Percentiles rank a stretch among this genome's conserved stretches.
Evolutionary conservation across 1,140 invertebrate species (phyloP).

Genomic region (Eumeta japonica): DNA sequence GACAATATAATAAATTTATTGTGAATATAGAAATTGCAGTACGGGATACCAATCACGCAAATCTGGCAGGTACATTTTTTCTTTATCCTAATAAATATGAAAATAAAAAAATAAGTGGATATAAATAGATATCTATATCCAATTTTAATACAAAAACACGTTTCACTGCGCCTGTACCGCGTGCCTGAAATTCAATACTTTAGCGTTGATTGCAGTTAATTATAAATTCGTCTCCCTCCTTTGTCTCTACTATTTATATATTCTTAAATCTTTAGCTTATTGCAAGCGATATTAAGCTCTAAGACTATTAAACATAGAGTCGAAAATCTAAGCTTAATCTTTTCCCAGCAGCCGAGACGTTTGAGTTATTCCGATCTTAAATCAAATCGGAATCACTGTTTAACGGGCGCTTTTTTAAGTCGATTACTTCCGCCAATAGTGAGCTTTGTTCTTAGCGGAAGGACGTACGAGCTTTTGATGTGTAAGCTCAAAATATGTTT

Average conservation of each 20-base stretch:
- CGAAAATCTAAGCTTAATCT: too few species aligned
- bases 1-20: too few species aligned
- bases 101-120: too few species aligned
- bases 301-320: too few species aligned
- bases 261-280: not conserved
- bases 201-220: conserved; percentile 57
- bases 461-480: too few species aligned
- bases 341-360: too few species aligned
- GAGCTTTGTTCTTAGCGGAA: conserved; percentile 23
- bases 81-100: too few species aligned
- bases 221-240: conserved; percentile 52
- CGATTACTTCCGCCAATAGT: conserved; percentile 49
- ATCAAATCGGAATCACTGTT: conserved; percentile 47
- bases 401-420: conserved; percentile 34
- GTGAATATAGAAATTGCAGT: too few species aligned
- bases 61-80: too few species aligned
- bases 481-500: too few species aligned
- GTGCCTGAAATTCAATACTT: conserved; percentile 52
- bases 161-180: conserved; percentile 22
- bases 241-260: conserved; percentile 41
- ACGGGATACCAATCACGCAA: too few species aligned
- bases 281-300: not conserved
- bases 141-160: not conserved
- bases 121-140: too few species aligned
- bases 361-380: conserved; percentile 37